These are phyloP conservation scores for Oxytorus armatus DNA, from an alignment of 2,888 invertebrate genomes.

Conservation along the genomic window DNA sequence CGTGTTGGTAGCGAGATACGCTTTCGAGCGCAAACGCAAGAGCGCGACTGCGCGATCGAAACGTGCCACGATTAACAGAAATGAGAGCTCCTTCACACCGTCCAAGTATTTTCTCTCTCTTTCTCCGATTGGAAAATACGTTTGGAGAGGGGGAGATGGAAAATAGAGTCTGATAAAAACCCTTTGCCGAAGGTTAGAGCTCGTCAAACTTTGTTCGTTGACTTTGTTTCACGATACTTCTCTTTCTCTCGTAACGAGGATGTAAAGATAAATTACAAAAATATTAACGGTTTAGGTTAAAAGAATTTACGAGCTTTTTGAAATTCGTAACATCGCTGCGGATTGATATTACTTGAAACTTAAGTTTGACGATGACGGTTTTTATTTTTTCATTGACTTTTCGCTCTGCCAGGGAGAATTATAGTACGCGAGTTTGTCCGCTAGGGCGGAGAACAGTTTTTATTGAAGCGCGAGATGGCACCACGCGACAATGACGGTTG, in stretches of 20 bases:
- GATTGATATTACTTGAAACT: not conserved
- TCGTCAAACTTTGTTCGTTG: not conserved
- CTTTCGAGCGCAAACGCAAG: constrained; percentile 44
- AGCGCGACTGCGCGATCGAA: constrained; percentile 78
- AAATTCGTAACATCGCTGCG: not conserved
- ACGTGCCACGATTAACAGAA: constrained; percentile 67
- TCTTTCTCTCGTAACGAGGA: not conserved
- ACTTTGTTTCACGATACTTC: not conserved
- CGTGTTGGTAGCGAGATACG: too few relatives aligned
- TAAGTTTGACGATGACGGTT: not conserved
- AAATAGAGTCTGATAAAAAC: not conserved
- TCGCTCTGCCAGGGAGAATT: constrained; percentile 1
- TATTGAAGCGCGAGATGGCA: constrained; percentile 32
- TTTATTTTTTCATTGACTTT: too few relatives aligned
- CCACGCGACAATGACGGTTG: constrained; percentile 47
- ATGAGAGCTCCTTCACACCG: not conserved
- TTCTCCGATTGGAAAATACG: too few relatives aligned
- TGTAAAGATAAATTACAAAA: not conserved
- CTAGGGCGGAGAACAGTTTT: constrained; percentile 3
- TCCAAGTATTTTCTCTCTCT: not conserved
- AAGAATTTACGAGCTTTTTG: not conserved
- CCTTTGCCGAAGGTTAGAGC: constrained; percentile 7
- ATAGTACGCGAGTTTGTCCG: not conserved
- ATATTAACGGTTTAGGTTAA: not conserved
- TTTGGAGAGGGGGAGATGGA: not conserved